Percentiles rank a stretch among this genome's conserved stretches.
phyloP scores from a whole-genome alignment of 2,888 invertebrate species.

The Chrysina gloriosa region DNA sequence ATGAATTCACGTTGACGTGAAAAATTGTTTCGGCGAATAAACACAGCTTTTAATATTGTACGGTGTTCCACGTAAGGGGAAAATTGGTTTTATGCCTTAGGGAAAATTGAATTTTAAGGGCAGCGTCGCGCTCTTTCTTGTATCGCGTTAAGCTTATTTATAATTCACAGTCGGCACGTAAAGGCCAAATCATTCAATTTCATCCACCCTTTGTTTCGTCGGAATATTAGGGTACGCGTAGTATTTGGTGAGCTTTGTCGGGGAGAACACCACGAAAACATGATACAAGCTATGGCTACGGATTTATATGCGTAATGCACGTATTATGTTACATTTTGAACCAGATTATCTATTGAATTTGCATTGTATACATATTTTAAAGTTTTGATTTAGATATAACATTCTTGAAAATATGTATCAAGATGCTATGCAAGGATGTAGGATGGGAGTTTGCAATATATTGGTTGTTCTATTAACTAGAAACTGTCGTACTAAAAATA shows the following conservation, averaged over 20 bases:
- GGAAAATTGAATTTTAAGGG: constrained; percentile 27
- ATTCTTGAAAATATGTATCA: no score
- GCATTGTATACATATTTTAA: no score
- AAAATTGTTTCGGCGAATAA: constrained; percentile 32
- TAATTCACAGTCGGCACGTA: constrained; percentile 29
- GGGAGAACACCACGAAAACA: not conserved
- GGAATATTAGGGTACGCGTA: not conserved
- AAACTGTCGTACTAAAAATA: no score
- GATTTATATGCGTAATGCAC: not conserved
- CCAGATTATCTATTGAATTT: no score
- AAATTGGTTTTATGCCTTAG: constrained; percentile 31
- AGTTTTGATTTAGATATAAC: no score
- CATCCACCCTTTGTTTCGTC: constrained; percentile 7
- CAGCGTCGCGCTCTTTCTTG: constrained; percentile 23
- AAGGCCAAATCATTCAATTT: constrained; percentile 30
- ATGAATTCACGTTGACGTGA: constrained; percentile 15
- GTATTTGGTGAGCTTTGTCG: not conserved
- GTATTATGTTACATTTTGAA: not conserved
- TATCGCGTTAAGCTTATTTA: constrained; percentile 26
- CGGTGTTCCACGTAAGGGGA: constrained; percentile 7
- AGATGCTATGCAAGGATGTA: no score
- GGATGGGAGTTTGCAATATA: no score
- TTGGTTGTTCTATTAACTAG: no score
- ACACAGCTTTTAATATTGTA: constrained; percentile 28
- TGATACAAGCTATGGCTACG: not conserved